Evolutionary conservation across 1,140 invertebrate species (phyloP), one percentile per base, ranked within the genome.

Genomic region (Callitettix versicolor): DNA sequence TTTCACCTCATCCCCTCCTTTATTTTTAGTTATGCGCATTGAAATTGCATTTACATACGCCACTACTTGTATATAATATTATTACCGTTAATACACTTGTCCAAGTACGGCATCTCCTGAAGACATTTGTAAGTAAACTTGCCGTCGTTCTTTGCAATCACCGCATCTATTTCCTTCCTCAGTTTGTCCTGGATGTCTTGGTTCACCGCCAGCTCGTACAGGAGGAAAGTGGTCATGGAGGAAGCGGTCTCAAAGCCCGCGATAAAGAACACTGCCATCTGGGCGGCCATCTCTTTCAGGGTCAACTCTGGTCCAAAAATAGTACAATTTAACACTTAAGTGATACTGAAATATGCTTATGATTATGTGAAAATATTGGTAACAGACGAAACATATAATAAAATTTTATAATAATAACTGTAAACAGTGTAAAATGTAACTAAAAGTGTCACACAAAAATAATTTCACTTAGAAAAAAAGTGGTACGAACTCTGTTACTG

Each of bases 191-290:
- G 79, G 12, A 79, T 69, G 3, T 78, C 72, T 2, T 72, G 72
- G 64, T 84, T 70, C 38, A 71, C 64, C 0, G 83, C 76, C 40
- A 85, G 66, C 60, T 77, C 73, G 57, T 76, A 81, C 1, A 79
- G 55, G 0, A 73, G 69, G 55, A 78, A 78, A 20, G 76, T 70
- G 2, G 83, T 69, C 0, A 80, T 73, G 1, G 76, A 75, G 1
- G 80, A 76, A 0, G 83, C 81, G 0, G 85, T 85, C 60, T 86
- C 84, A 64, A 80, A 85, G 12, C 84, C 84, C 40, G 81, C 83
- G 14, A 81, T 60, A 59, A 83, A 78, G 59, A 84, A 82, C 6
- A 82, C 71, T 42, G 81, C 77, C 1, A 73, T 71, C 65, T 84
- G 78, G 0, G 78, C 78, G 0, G 79, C 71, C 20, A 55, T 55